Conservation (phyloP, 2,888 invertebrate species). For the Apomyelois bistriatella region DNA sequence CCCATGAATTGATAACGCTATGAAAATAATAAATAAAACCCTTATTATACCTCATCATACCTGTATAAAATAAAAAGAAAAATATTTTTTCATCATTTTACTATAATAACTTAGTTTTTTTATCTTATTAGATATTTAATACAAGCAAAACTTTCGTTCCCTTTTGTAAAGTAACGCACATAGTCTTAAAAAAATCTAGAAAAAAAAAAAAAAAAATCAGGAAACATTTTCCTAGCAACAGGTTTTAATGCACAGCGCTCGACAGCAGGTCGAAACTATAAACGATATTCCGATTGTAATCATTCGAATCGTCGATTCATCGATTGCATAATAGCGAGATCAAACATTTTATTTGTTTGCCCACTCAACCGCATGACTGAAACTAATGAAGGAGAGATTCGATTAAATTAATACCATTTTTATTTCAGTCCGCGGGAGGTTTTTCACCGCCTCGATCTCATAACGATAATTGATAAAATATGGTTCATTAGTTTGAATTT, state of each 20-base stretch:
- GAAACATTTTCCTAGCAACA: constrained; percentile 22
- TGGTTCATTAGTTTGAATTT: constrained; percentile 53
- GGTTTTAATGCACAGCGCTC: constrained; percentile 27
- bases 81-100: too few species aligned
- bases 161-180: too few species aligned
- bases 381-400: constrained; percentile 76
- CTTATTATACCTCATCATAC: too few species aligned
- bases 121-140: too few species aligned
- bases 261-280: constrained; percentile 31
- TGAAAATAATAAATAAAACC: too few species aligned
- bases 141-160: too few species aligned
- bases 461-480: constrained; percentile 55
- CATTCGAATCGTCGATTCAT: constrained; percentile 60
- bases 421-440: constrained; percentile 53
- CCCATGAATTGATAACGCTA: too few species aligned
- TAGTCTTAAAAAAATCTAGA: too few species aligned
- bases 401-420: constrained; percentile 71
- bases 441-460: constrained; percentile 43
- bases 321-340: constrained; percentile 63
- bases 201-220: not conserved
- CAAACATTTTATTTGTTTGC: constrained; percentile 76
- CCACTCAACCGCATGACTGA: constrained; percentile 67
- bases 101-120: too few species aligned
- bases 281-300: constrained; percentile 52
- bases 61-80: too few species aligned